A percentile compares a stretch with the other conserved stretches of the same genome.
Evolutionary conservation across 2,113 vertebrate species (phyloP).

Genomic region (Mormyrus lacerda): DNA sequence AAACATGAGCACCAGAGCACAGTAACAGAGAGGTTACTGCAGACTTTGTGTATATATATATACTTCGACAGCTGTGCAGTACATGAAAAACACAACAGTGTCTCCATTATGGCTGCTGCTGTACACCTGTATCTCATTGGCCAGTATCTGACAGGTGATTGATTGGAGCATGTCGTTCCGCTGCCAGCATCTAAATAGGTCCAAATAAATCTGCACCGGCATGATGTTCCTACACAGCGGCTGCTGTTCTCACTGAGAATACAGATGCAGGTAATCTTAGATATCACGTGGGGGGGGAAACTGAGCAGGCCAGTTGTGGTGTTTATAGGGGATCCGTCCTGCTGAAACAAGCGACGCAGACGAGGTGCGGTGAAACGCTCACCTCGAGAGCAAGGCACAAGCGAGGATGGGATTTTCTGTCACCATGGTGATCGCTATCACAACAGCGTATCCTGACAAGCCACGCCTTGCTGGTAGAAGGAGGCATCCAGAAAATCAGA

Average conservation of each 20-base stretch:
- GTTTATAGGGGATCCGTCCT: background rate
- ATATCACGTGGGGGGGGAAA: background rate
- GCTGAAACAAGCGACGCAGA: background rate
- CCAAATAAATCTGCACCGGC: background rate
- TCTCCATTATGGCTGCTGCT: background rate
- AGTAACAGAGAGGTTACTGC: background rate
- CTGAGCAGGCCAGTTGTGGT: background rate
- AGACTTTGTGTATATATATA: background rate
- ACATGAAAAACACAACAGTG: background rate
- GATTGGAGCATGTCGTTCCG: background rate
- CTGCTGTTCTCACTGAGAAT: background rate
- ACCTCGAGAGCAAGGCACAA: background rate
- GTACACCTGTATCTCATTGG: background rate
- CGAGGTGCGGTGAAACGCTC: background rate
- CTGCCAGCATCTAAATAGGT: background rate
- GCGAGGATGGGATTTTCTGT: background rate
- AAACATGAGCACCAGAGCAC: background rate
- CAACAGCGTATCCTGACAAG: background rate
- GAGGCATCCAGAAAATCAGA: background rate
- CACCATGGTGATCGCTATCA: slow-evolving; percentile 9
- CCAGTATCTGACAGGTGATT: background rate
- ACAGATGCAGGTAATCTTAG: background rate
- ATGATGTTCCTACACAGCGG: background rate
- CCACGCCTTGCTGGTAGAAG: background rate
- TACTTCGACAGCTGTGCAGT: background rate